Evolutionary conservation across 2,113 vertebrate genomes (phyloP), one percentile per base, ranked within the genome.

Genomic region (Strix uralensis): DNA sequence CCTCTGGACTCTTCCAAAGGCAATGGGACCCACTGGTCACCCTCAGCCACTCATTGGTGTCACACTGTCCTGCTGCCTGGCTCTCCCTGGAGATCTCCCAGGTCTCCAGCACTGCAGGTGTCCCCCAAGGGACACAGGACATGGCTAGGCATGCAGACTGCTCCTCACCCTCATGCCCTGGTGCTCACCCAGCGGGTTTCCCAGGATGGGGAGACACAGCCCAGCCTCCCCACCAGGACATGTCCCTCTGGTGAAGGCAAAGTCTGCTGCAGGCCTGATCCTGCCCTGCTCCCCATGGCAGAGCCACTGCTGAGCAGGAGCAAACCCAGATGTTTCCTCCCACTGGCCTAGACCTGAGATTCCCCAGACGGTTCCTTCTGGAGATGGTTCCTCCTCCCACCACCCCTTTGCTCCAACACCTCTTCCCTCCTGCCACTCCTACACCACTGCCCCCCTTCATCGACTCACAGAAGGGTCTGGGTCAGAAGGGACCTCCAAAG

Each of bases 181-280:
- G 11, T 26, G 20, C 29, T 66, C 30, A 26, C 32, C 18, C 11
- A 10, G 29, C 0, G 0, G 27, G 26, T 15, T 22, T 30, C 57
- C 44, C 40, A 55, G 61, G 9, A 58, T 3, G 5, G 54, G 3
- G 15, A 42, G 15, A 17, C 47, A 40, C n/a, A 67, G 62, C 17
- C 40, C 38, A 72, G 62, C 15, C 40, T 74, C 38, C 34, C 16
- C 16, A 15, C 15, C 32, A 55, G 52, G 38, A 52, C 80, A n/a
- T 1, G 15, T 34, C 46, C 58, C 42, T 49, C 17, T 18, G 17
- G 44, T 72, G 81, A 91, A 89, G 78, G 61, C 42, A 57, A 51
- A 67, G 47, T 47, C 70, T 52, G 55, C 57, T 44, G 57, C n/a
- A 27, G 70, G 57, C 18, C 71, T 38, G 52, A 38, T 38, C 38